Conservation (phyloP, 2,113 vertebrate species). For the Alaudala cheleensis region DNA sequence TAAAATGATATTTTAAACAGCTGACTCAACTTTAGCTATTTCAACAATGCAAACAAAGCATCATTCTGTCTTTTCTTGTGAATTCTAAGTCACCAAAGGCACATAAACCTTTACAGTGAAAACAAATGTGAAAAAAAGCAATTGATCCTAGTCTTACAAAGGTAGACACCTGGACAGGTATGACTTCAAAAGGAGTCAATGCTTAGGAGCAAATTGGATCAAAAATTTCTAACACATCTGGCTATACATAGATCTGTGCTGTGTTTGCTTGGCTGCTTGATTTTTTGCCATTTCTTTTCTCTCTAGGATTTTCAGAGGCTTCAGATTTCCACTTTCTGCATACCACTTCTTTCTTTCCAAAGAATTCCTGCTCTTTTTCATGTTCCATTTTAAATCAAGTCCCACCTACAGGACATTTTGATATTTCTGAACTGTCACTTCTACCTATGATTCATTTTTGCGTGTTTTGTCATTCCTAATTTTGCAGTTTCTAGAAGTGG, state of each 20-base stretch:
- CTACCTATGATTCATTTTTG: conserved; percentile 71
- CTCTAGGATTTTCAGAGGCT: background rate
- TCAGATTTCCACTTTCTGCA: background rate
- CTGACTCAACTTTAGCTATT: background rate
- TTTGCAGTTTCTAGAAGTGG: conserved; percentile 58
- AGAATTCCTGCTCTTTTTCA: conserved; percentile 29
- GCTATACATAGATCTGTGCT: background rate
- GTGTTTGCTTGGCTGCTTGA: background rate
- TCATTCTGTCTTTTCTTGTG: background rate
- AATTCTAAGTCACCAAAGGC: background rate
- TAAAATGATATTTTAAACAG: background rate
- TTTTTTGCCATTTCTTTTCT: background rate
- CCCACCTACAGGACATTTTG: conserved; percentile 66
- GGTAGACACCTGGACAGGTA: background rate
- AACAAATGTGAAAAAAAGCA: background rate
- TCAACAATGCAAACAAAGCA: background rate
- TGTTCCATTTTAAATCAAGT: conserved; percentile 55
- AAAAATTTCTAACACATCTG: background rate
- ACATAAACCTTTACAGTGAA: background rate
- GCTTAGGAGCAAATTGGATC: background rate
- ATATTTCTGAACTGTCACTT: conserved; percentile 67
- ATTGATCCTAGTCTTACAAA: background rate
- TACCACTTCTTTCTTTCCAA: background rate
- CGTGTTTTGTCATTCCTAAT: conserved; percentile 73
- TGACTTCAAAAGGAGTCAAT: background rate